Conservation (phyloP, 2,888 invertebrate species). For the Nineta flava region DNA sequence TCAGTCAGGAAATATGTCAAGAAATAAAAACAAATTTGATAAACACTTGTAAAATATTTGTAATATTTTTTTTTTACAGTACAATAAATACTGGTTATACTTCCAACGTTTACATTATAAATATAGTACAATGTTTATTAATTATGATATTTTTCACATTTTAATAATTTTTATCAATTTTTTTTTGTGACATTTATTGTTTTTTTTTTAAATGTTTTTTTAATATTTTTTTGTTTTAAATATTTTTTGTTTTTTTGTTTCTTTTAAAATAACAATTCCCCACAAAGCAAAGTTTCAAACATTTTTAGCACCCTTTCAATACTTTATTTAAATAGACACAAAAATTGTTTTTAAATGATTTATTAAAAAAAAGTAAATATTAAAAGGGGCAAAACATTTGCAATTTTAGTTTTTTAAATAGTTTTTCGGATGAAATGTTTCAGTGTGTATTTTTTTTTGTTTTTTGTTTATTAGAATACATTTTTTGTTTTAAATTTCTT, state of each 20-base stretch:
- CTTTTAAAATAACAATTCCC: constrained; percentile 35
- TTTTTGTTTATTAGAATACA: not conserved
- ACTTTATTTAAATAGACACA: not conserved
- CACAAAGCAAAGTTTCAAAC: constrained; percentile 34
- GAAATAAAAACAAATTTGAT: constrained; percentile 1
- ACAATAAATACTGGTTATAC: constrained; percentile 37
- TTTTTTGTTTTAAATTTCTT: not conserved
- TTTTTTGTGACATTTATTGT: constrained; percentile 12
- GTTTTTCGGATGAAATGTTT: too few relatives aligned
- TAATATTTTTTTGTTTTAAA: constrained; percentile 28
- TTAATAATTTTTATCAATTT: constrained; percentile 7
- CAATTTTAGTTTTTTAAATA: not conserved
- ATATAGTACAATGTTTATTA: constrained; percentile 29
- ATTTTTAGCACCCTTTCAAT: constrained; percentile 26
- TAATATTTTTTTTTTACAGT: constrained; percentile 24
- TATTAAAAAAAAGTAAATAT: not conserved
- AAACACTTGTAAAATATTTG: constrained; percentile 9
- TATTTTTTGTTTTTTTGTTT: constrained; percentile 3
- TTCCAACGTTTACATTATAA: constrained; percentile 36
- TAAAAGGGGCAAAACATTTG: not conserved
- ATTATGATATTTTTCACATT: constrained; percentile 25
- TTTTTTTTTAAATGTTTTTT: constrained; percentile 30
- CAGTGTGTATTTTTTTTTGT: not conserved
- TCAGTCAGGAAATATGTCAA: not conserved
- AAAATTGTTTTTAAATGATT: not conserved